Conservation (phyloP, 2,888 invertebrate species). For the Anagyrus pseudococci region DNA sequence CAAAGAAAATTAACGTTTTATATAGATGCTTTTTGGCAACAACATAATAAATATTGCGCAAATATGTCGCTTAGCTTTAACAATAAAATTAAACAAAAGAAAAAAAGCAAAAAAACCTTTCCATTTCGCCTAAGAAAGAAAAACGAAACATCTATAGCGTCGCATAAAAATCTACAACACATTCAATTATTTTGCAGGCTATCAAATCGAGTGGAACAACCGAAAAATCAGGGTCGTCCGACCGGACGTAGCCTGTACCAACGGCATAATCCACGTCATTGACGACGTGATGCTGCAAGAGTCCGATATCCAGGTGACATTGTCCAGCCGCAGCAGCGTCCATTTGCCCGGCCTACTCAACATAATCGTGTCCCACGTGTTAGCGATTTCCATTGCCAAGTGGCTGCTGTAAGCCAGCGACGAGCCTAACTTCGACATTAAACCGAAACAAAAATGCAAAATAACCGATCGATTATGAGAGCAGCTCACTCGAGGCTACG, state of each 20-base stretch:
- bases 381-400: constrained; percentile 57
- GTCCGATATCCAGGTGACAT: constrained; percentile 79
- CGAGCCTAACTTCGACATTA: neutral
- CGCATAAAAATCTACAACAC: neutral
- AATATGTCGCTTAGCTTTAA: constrained; percentile 19
- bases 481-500: neutral
- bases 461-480: neutral
- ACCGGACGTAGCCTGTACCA: constrained; percentile 93
- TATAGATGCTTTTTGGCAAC: constrained; percentile 8
- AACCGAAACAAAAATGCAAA: neutral
- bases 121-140: neutral
- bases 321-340: constrained; percentile 45
- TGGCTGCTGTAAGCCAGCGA: constrained; percentile 48
- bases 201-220: constrained; percentile 85
- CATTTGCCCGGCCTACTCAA: constrained; percentile 51
- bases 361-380: constrained; percentile 5
- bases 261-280: constrained; percentile 94
- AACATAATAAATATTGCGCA: constrained; percentile 6
- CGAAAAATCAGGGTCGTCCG: constrained; percentile 84
- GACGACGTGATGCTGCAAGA: constrained; percentile 85
- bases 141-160: neutral
- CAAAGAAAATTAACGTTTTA: neutral
- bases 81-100: constrained; percentile 6
- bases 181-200: constrained; percentile 68
- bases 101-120: neutral